Conservation (phyloP, 2,888 invertebrate species). For the Lypha dubia region DNA sequence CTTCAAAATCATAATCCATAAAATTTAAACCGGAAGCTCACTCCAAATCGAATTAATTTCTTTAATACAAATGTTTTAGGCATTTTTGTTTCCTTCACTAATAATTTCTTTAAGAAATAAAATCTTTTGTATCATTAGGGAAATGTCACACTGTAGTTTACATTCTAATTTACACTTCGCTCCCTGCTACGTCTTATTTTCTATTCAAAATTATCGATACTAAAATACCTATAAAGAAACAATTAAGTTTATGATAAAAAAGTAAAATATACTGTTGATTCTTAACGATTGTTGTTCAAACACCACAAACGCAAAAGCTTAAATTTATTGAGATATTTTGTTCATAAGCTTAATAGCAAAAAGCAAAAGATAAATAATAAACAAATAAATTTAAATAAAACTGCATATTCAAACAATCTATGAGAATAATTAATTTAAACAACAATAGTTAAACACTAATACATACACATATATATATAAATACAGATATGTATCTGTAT, state of each 20-base stretch:
- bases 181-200: background rate
- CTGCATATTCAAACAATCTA: constrained; percentile 19
- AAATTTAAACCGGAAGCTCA: too few relatives aligned
- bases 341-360: background rate
- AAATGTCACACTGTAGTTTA: constrained; percentile 12
- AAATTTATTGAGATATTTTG: background rate
- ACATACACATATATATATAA: background rate
- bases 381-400: constrained; percentile 15
- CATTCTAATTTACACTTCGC: background rate
- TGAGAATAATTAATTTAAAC: constrained; percentile 33
- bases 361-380: constrained; percentile 28
- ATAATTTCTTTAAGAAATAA: too few relatives aligned
- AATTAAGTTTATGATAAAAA: constrained; percentile 31
- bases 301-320: background rate
- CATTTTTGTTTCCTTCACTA: too few relatives aligned
- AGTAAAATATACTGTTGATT: constrained; percentile 1
- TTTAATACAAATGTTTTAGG: too few relatives aligned
- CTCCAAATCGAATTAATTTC: too few relatives aligned
- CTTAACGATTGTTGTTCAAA: constrained; percentile 7
- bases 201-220: constrained; percentile 13
- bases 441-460: constrained; percentile 1
- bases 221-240: constrained; percentile 31
- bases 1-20: too few relatives aligned
- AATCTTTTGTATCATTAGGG: too few relatives aligned
- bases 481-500: background rate